Percentiles rank a stretch among this genome's conserved stretches.
These are phyloP conservation scores for Oscheius sp. DNA, from an alignment of 2,888 invertebrate genomes.

Conservation along the genomic window DNA sequence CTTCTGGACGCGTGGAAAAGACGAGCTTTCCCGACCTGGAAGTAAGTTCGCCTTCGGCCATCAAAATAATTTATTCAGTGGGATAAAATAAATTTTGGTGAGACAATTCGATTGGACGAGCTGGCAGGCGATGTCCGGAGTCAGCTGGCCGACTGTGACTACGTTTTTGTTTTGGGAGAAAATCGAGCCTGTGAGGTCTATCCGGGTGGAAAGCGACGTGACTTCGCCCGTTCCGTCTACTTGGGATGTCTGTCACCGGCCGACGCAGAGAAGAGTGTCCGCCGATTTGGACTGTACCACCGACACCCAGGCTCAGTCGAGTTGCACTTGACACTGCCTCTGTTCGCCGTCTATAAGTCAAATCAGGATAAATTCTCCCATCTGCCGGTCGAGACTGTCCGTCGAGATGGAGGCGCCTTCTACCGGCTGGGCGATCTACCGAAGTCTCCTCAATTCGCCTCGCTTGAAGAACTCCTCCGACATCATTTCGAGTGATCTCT, in stretches of 20 bases:
- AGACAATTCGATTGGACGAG: neutral
- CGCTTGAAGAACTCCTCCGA: conserved; percentile 6
- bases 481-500: neutral
- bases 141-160: neutral
- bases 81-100: neutral
- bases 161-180: neutral
- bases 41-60: neutral
- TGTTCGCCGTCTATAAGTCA: neutral
- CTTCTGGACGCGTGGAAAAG: too few species aligned
- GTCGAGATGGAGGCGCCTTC: neutral
- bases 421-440: neutral
- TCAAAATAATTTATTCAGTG: neutral
- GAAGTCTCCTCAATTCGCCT: neutral
- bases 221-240: neutral
- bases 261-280: neutral
- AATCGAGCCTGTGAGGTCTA: neutral
- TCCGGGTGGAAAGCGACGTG: neutral
- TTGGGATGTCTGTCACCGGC: neutral
- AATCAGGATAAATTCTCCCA: neutral
- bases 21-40: neutral
- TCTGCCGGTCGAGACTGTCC: neutral
- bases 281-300: conserved; percentile 2
- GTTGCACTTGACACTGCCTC: neutral
- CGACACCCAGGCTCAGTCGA: neutral
- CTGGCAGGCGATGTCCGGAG: neutral